These are phyloP conservation scores for Crocidura indochinensis DNA, from an alignment of 2,797 vertebrate species.

Conservation along the genomic window DNA sequence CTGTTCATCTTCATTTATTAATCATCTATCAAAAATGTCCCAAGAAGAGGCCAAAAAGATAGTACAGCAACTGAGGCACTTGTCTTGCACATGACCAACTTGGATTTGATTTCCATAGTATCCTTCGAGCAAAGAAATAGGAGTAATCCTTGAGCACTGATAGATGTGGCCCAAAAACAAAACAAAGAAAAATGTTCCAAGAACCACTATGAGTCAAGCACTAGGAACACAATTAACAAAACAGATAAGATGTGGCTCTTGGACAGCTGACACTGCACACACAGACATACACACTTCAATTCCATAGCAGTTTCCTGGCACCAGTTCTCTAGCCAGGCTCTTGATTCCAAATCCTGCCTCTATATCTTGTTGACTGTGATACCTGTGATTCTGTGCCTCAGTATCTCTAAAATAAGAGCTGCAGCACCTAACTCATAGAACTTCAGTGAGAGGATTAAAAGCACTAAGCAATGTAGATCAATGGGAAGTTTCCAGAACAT, in stretches of 20 bases:
- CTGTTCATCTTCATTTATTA: not conserved
- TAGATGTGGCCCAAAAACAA: no score
- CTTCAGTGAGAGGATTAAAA: not conserved
- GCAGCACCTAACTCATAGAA: not conserved
- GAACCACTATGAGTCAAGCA: not conserved
- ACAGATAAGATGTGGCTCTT: not conserved
- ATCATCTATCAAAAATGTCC: constrained; percentile 1
- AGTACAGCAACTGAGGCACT: no score
- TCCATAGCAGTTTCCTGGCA: not conserved
- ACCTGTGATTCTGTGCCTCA: not conserved
- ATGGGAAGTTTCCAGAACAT: not conserved
- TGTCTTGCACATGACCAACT: no score
- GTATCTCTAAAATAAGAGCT: constrained; percentile 16
- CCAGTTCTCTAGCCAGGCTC: not conserved
- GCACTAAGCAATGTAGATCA: not conserved
- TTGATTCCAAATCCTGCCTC: not conserved
- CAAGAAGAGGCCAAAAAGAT: not conserved
- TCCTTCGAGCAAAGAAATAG: no score
- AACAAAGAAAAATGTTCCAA: not conserved
- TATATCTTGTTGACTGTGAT: not conserved
- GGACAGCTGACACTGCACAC: not conserved
- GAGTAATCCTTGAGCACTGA: no score
- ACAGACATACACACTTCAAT: not conserved
- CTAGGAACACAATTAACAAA: not conserved
- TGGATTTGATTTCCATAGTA: no score